A percentile compares a stretch with the other conserved stretches of the same genome.
Evolutionary conservation across 2,113 vertebrate genomes (phyloP).

Genomic region (Cyrtonyx montezumae): DNA sequence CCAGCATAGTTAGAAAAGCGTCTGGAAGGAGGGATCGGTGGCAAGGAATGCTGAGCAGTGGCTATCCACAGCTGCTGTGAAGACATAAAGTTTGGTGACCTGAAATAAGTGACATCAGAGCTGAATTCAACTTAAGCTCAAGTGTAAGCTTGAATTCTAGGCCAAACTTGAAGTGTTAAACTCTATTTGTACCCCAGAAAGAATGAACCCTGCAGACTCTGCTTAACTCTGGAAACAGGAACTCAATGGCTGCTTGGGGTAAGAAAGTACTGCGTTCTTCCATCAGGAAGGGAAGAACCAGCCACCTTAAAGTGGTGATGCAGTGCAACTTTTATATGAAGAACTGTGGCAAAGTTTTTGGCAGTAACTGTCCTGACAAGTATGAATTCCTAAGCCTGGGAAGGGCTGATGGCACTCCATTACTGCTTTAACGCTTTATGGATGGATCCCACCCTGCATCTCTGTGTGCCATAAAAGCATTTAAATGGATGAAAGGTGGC

Average conservation of each 20-base stretch:
- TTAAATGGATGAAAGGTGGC: not conserved
- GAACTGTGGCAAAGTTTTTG: not conserved
- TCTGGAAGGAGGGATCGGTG: not conserved
- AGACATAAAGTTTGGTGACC: fast-evolving
- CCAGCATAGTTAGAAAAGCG: not conserved
- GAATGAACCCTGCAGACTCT: not conserved
- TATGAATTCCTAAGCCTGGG: not conserved
- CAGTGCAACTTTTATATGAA: not conserved
- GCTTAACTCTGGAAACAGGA: not conserved
- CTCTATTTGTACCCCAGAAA: not conserved
- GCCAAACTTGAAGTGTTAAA: not conserved
- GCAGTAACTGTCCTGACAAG: not conserved
- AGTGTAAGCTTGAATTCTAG: not conserved
- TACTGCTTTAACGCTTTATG: not conserved
- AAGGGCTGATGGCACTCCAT: not conserved
- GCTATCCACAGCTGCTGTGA: not conserved
- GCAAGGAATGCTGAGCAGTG: not conserved
- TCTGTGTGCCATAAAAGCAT: not conserved
- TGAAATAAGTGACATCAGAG: not conserved
- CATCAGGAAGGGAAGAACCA: not conserved
- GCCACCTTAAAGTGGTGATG: not conserved
- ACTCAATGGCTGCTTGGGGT: not conserved
- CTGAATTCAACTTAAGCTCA: not conserved
- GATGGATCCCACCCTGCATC: not conserved
- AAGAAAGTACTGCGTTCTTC: not conserved